These are phyloP conservation scores for Pelodytes ibericus DNA, from an alignment of 2,797 vertebrate genomes.

Conservation along the genomic window DNA sequence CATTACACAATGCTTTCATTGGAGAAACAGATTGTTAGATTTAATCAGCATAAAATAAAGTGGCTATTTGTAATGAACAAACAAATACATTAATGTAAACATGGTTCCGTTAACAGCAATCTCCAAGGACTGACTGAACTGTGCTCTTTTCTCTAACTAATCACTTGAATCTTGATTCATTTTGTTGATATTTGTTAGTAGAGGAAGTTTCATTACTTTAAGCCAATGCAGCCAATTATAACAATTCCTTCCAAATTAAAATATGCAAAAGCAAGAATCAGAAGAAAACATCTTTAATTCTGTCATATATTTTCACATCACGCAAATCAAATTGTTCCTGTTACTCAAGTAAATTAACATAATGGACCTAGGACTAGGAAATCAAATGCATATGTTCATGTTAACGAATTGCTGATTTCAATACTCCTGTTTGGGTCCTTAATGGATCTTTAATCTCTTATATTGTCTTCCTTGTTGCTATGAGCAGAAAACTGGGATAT, in stretches of 20 bases:
- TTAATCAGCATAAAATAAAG: too few species aligned
- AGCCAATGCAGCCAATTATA: constrained; percentile 9
- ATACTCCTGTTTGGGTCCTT: constrained; percentile 19
- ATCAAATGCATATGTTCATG: constrained; percentile 43
- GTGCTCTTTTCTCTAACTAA: too few species aligned
- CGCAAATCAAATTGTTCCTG: constrained; percentile 21
- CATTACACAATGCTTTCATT: too few species aligned
- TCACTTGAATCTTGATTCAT: neutral
- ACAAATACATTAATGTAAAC: too few species aligned
- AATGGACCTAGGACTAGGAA: constrained; percentile 38
- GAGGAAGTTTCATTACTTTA: constrained; percentile 25
- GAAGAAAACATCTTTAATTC: constrained; percentile 30
- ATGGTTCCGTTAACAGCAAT: too few species aligned
- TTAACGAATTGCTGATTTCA: constrained; percentile 29
- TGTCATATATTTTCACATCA: constrained; percentile 35
- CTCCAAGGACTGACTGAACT: too few species aligned
- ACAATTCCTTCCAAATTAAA: constrained; percentile 31
- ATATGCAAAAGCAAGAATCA: constrained; percentile 32
- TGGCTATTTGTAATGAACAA: too few species aligned
- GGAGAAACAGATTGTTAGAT: too few species aligned
- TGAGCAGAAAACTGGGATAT: constrained; percentile 10
- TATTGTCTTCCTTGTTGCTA: constrained; percentile 11
- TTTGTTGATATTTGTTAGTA: neutral
- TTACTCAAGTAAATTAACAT: constrained; percentile 40
- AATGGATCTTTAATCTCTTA: constrained; percentile 41